phyloP scores from a whole-genome alignment of 1,140 invertebrate species.

The Sitodiplosis mosellana region DNA sequence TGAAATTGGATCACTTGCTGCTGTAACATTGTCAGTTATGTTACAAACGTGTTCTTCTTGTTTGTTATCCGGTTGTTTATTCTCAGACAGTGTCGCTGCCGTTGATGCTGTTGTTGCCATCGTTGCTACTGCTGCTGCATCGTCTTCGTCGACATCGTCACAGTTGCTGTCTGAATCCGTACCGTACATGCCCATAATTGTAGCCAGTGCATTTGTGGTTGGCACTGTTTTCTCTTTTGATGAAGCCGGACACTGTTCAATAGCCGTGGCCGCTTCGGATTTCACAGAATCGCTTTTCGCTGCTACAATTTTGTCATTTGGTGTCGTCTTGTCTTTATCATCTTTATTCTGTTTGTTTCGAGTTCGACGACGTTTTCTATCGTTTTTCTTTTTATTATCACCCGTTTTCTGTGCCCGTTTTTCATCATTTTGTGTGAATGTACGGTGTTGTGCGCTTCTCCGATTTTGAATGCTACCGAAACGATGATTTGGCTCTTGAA shows the following conservation, averaged over 20 bases:
- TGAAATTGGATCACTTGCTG: not conserved
- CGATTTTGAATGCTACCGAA: slow-evolving; percentile 24
- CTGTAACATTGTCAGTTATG: not conserved
- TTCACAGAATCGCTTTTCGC: not conserved
- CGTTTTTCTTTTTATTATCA: not conserved
- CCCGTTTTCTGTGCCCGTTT: not conserved
- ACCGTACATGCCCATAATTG: slow-evolving; percentile 1
- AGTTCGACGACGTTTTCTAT: not conserved
- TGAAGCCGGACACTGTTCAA: not conserved
- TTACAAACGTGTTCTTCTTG: not conserved
- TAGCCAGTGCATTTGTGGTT: not conserved
- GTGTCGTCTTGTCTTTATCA: not conserved
- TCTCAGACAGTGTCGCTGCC: not conserved
- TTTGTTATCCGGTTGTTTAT: not conserved
- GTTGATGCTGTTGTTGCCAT: not conserved
- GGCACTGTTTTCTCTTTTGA: not conserved
- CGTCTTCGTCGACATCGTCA: not conserved
- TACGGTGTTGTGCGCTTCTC: slow-evolving; percentile 5
- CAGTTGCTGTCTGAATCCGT: not conserved
- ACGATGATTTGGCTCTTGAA: slow-evolving; percentile 27
- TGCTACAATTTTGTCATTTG: not conserved
- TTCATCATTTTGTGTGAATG: not conserved
- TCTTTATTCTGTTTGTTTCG: not conserved
- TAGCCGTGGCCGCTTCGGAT: not conserved
- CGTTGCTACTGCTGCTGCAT: not conserved